Percentiles rank a stretch among this genome's conserved stretches.
These are phyloP conservation scores for Eustalomyia histrio DNA, from an alignment of 2,888 invertebrate genomes.

Conservation along the genomic window DNA sequence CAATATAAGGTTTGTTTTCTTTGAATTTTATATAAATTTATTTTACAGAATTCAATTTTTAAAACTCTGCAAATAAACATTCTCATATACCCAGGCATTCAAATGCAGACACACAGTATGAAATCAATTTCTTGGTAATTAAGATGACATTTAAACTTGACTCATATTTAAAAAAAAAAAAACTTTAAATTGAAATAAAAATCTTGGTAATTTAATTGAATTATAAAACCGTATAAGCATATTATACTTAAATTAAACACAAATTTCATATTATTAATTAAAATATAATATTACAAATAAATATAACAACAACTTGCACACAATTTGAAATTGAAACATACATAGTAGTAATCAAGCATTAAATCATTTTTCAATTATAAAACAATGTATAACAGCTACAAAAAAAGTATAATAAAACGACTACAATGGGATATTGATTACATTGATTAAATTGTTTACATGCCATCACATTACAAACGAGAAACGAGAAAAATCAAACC, in stretches of 20 bases:
- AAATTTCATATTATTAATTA: neutral
- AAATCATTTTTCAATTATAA: too few species aligned
- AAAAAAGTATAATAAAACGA: neutral
- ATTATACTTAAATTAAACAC: neutral
- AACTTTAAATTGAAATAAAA: conserved; percentile 16
- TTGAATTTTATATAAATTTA: too few species aligned
- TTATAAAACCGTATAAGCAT: neutral
- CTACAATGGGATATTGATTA: conserved; percentile 4
- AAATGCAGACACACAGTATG: too few species aligned
- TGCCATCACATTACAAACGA: conserved; percentile 12
- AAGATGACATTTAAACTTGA: conserved; percentile 43
- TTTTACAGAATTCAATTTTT: too few species aligned
- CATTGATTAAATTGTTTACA: conserved; percentile 50
- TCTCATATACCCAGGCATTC: too few species aligned
- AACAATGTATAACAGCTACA: too few species aligned
- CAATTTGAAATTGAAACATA: neutral
- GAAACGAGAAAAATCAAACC: too few species aligned
- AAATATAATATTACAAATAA: neutral
- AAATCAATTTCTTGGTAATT: conserved; percentile 46
- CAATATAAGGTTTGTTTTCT: too few species aligned
- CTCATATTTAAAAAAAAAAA: conserved; percentile 2
- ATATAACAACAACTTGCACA: neutral
- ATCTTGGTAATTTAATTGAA: neutral
- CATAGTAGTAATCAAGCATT: too few species aligned
- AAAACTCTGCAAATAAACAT: too few species aligned